Percentiles rank a stretch among this genome's conserved stretches.
Conservation (phyloP, 2,797 vertebrate species). For the Serranus cabrilla region DNA sequence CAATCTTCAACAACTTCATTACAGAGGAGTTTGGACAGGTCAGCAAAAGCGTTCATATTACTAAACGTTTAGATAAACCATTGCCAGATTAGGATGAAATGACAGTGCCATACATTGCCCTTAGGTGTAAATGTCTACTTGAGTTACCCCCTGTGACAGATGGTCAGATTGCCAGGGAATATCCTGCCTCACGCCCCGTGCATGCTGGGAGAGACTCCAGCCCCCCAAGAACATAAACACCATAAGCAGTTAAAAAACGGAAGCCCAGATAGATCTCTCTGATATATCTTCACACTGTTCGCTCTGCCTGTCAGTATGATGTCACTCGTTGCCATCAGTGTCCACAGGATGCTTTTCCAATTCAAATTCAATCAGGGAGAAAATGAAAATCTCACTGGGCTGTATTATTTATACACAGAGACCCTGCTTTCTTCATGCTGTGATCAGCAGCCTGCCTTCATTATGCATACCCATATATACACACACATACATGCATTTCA, state of each 20-base stretch:
- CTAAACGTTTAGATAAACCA: neutral
- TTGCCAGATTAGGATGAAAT: neutral
- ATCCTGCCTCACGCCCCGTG: conserved; percentile 1
- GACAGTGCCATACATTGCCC: neutral
- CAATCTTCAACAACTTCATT: neutral
- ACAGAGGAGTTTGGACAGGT: neutral
- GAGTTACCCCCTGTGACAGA: neutral
- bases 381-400: conserved; percentile 80
- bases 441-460: conserved; percentile 55
- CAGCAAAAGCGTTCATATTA: neutral
- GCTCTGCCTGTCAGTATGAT: conserved; percentile 31
- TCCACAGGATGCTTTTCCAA: conserved; percentile 73
- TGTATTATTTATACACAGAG: conserved; percentile 78
- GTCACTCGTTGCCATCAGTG: conserved; percentile 47
- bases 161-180: neutral
- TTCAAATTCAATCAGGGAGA: conserved; percentile 80
- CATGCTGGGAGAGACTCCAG: conserved; percentile 11
- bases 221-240: neutral
- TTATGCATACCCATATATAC: conserved; percentile 40
- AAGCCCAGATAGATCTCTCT: conserved; percentile 24
- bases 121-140: neutral
- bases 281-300: conserved; percentile 27
- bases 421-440: conserved; percentile 47
- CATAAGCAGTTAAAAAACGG: conserved; percentile 33
- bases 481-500: conserved; percentile 17